These are phyloP conservation scores for Drosophila longiperda DNA, from an alignment of 2,888 invertebrate species.

Conservation along the genomic window DNA sequence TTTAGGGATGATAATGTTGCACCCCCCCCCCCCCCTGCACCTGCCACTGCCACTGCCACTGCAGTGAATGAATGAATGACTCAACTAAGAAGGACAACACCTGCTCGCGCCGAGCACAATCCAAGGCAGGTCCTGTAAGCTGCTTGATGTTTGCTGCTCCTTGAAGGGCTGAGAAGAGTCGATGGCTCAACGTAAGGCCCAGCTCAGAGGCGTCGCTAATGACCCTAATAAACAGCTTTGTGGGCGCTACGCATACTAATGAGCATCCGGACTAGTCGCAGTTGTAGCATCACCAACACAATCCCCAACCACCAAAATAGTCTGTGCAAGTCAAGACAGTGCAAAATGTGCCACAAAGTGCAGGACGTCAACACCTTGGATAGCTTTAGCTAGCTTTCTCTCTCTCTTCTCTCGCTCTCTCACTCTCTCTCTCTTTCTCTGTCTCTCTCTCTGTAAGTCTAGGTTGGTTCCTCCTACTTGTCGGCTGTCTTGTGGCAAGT, in stretches of 20 bases:
- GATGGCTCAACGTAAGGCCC: constrained; percentile 15
- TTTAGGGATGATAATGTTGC: constrained; percentile 32
- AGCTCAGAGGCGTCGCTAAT: constrained; percentile 72
- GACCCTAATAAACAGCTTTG: constrained; percentile 79
- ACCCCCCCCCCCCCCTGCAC: background rate
- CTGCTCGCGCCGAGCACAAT: constrained; percentile 7
- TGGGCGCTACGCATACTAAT: constrained; percentile 76
- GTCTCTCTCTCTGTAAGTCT: background rate
- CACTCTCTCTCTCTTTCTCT: background rate
- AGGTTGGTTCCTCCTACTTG: background rate
- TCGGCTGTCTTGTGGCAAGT: constrained; percentile 4
- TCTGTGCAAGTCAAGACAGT: constrained; percentile 26
- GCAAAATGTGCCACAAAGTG: constrained; percentile 63
- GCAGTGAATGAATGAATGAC: background rate
- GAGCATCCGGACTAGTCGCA: constrained; percentile 55
- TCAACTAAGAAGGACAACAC: background rate
- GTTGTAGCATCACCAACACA: constrained; percentile 10
- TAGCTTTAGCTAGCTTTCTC: constrained; percentile 7
- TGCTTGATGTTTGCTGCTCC: background rate
- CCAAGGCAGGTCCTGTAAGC: constrained; percentile 16
- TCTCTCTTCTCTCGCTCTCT: background rate
- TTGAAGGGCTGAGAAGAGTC: constrained; percentile 4
- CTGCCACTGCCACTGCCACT: too few relatives aligned
- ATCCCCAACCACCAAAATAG: constrained; percentile 6
- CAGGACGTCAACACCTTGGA: constrained; percentile 74